Percentiles rank a stretch among this genome's conserved stretches.
Evolutionary conservation across 2,797 vertebrate species (phyloP).

Genomic region (Pipistrellus nathusii): DNA sequence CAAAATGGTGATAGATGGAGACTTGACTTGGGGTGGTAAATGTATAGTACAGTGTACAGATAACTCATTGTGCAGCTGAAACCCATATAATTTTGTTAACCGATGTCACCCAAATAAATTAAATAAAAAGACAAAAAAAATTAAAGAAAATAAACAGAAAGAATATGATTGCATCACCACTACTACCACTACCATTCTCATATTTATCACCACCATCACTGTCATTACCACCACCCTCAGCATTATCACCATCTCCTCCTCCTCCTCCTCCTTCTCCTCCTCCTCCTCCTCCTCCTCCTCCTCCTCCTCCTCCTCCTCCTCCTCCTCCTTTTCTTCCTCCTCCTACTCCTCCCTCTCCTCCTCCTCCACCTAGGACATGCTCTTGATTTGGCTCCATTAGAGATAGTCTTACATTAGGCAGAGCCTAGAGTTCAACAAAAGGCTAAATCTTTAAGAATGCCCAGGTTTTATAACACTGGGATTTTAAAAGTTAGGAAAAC

Average conservation of each 20-base stretch:
- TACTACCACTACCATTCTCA: accelerated
- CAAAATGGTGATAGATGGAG: background rate
- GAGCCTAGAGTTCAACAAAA: background rate
- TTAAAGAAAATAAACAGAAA: background rate
- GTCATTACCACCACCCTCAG: background rate
- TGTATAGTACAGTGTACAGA: background rate
- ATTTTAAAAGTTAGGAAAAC: background rate
- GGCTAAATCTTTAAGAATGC: background rate
- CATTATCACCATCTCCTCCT: too few relatives aligned
- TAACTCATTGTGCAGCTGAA: background rate
- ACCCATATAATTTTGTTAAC: background rate
- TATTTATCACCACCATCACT: background rate
- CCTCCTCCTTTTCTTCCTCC: too few relatives aligned
- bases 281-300: too few relatives aligned
- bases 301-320: too few relatives aligned
- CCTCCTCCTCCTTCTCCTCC: too few relatives aligned
- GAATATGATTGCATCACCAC: background rate
- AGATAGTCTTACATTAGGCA: background rate
- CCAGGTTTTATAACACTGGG: background rate
- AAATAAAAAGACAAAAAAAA: background rate
- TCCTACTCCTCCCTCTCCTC: too few relatives aligned
- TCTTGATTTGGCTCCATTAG: background rate
- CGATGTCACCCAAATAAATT: background rate
- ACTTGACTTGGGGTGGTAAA: background rate
- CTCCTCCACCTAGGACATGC: background rate